These are phyloP conservation scores for Podarcis lilfordi DNA, from an alignment of 2,797 vertebrate genomes.

Conservation along the genomic window DNA sequence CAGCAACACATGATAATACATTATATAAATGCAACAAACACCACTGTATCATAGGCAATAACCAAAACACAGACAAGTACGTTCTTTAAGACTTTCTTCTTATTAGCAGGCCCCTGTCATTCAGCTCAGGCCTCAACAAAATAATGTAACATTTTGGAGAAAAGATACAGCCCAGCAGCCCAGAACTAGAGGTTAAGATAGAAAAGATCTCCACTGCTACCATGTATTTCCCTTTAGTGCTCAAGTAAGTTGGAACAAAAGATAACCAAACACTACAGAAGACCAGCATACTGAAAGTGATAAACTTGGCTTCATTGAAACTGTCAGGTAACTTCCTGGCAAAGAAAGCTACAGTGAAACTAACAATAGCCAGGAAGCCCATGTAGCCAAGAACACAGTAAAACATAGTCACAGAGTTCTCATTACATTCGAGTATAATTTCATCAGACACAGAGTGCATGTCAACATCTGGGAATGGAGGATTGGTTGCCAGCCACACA, in stretches of 20 bases:
- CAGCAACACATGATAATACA: too few relatives aligned
- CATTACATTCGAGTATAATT: constrained; percentile 47
- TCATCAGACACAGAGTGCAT: neutral
- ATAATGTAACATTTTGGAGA: constrained; percentile 8
- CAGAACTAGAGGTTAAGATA: constrained; percentile 30
- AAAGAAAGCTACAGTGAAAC: constrained; percentile 26
- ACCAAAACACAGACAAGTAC: too few relatives aligned
- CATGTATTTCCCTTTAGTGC: neutral
- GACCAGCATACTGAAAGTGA: constrained; percentile 46
- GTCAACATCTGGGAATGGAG: constrained; percentile 4
- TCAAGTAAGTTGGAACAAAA: constrained; percentile 18
- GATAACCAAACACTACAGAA: constrained; percentile 23
- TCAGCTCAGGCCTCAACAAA: neutral
- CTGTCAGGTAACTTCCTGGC: constrained; percentile 32
- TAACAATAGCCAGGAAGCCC: constrained; percentile 6
- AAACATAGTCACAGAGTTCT: constrained; percentile 37
- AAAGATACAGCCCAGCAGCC: constrained; percentile 11
- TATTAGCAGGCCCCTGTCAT: neutral
- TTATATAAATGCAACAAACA: too few relatives aligned
- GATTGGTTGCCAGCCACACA: neutral
- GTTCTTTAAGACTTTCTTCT: neutral
- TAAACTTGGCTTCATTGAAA: constrained; percentile 50
- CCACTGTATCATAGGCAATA: too few relatives aligned
- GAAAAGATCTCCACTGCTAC: constrained; percentile 40
- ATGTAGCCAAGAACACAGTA: constrained; percentile 23